Conservation (phyloP, 2,797 vertebrate genomes). For the Aquila chrysaetos region DNA sequence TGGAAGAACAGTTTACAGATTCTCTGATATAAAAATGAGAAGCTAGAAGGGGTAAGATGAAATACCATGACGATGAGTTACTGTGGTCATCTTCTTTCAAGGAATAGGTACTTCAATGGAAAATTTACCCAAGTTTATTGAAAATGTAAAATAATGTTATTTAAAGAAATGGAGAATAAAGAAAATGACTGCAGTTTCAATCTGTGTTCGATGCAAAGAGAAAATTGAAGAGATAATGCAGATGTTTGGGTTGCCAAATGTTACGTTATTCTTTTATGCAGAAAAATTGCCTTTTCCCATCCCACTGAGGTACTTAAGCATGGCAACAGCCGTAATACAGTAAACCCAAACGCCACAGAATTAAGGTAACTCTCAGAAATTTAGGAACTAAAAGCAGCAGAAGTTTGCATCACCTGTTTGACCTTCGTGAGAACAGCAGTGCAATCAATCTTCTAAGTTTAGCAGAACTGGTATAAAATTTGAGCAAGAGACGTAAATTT, state of each 20-base stretch:
- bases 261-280: background rate
- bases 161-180: background rate
- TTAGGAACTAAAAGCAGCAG: background rate
- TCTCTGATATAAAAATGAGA: background rate
- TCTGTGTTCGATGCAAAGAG: background rate
- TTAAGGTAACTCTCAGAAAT: background rate
- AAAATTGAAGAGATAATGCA: background rate
- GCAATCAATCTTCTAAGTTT: slow-evolving; percentile 19
- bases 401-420: background rate
- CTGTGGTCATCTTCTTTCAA: background rate
- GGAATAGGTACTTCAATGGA: background rate
- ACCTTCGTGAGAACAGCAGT: slow-evolving; percentile 11
- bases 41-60: background rate
- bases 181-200: background rate
- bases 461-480: slow-evolving; percentile 17
- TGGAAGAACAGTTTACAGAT: background rate
- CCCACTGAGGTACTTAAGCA: background rate
- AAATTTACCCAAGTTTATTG: background rate
- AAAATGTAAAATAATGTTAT: background rate
- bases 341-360: background rate
- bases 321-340: background rate
- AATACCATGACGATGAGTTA: background rate
- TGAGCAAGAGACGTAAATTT: slow-evolving; percentile 23
- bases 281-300: background rate
- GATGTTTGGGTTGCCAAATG: background rate